Evolutionary conservation across 2,888 invertebrate genomes (phyloP).

Genomic region (Ametastegia equiseti): DNA sequence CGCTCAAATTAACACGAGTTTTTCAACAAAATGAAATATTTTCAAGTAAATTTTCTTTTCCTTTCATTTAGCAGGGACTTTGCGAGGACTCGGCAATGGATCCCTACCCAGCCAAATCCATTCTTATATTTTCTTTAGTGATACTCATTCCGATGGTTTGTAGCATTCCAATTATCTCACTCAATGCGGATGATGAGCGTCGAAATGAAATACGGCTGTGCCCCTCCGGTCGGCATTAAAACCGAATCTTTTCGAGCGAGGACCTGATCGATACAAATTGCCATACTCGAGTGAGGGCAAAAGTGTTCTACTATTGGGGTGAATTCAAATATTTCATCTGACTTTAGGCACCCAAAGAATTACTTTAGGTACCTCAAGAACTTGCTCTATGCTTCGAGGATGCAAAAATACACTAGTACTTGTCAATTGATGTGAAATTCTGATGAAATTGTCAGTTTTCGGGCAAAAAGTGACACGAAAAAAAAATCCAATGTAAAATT

Average conservation of each 20-base stretch:
- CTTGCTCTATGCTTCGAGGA: too few relatives aligned
- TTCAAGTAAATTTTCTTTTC: neutral
- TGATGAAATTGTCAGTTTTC: too few relatives aligned
- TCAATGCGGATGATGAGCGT: neutral
- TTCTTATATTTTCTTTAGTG: constrained; percentile 1
- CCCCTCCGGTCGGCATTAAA: neutral
- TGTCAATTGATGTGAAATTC: too few relatives aligned
- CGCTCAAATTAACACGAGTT: neutral
- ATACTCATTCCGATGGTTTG: constrained; percentile 4
- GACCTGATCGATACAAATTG: neutral
- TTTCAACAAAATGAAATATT: neutral
- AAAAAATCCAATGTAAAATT: too few relatives aligned
- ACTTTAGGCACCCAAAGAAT: too few relatives aligned
- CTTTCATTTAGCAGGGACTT: neutral
- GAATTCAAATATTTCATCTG: too few relatives aligned
- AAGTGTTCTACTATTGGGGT: too few relatives aligned
- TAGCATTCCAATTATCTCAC: constrained; percentile 13
- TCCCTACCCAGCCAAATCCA: neutral
- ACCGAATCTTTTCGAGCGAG: constrained; percentile 5
- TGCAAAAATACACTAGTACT: too few relatives aligned
- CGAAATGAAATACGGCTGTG: neutral
- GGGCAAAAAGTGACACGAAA: too few relatives aligned
- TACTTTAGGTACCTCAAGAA: too few relatives aligned
- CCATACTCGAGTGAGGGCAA: neutral
- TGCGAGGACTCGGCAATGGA: neutral